Evolutionary conservation across 2,888 invertebrate genomes (phyloP), one percentile per base, ranked within the genome.

Genomic region (Tetranychus piercei): DNA sequence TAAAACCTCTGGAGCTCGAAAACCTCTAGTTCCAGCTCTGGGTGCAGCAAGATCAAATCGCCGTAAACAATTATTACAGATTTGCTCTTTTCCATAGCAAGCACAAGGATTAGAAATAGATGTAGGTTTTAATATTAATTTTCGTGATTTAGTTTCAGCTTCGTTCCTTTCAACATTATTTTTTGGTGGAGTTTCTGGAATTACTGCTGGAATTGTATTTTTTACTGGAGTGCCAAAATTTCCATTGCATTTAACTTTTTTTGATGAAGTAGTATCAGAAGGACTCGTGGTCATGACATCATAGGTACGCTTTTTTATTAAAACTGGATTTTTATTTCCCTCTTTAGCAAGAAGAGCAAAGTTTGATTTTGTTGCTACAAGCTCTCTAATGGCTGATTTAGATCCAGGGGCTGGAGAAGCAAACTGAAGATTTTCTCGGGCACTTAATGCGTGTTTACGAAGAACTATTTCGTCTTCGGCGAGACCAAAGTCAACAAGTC

Each of bases 21-120:
- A 93, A 64, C 93, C 93, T 74, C 92, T 91, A 71, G 93, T 93
- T 77, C 93, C 93, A 74, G 92, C 92, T 79, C 92, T 85, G 5
- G 90, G 87, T 7, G 91, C 92, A 73, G 87, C 85, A 78, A 89
- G 87, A 73, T 80, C 80, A 45, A 76, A 77, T 79, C 88, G 86
- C 66, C 85, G 82, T 73, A 87, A 81, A 80, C 90, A 90, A n/a
- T 86, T 80, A 65, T 86, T 84, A 82, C 92, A 92, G 55, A 89
- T 85, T 81, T 83, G 85, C 1, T 88, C 84, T 81, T 87, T 86
- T 18, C 87, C 88, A 80, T 85, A 87, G 82, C 91, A 91, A 75
- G 84, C 84, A 82, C 91, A 91, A 7, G 73, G 73, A 20, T 22
- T 73, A 11, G 73, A 44, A 6, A n/a, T 34, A 7, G 71, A 23